These are phyloP conservation scores for Podiceps cristatus DNA, from an alignment of 2,113 vertebrate species.

Conservation along the genomic window DNA sequence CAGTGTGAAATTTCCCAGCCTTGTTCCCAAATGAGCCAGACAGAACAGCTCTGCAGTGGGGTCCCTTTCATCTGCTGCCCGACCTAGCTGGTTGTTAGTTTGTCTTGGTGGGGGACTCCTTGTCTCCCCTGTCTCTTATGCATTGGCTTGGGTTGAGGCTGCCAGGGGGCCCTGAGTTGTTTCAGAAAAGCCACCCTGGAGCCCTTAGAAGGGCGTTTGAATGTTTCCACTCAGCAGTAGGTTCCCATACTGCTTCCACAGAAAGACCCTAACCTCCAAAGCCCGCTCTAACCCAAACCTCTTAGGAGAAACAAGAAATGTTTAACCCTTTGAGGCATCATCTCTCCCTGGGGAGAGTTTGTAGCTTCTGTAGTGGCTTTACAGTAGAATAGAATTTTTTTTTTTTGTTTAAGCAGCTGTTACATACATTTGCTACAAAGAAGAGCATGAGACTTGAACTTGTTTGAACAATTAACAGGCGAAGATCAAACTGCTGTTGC, in stretches of 20 bases:
- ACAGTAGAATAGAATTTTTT: background rate
- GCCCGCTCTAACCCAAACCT: background rate
- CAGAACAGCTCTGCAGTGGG: background rate
- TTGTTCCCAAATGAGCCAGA: background rate
- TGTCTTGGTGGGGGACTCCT: background rate
- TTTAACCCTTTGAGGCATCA: background rate
- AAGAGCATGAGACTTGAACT: background rate
- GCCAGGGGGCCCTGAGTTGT: background rate
- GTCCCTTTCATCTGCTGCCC: background rate
- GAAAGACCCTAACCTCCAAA: background rate
- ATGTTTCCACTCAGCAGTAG: background rate
- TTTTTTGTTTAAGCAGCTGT: background rate
- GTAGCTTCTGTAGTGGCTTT: background rate
- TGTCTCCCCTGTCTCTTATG: fast-evolving
- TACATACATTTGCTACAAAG: background rate
- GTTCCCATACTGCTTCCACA: background rate
- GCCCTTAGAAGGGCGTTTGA: background rate
- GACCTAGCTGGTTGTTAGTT: background rate
- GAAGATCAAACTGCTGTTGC: background rate
- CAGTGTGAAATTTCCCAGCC: background rate
- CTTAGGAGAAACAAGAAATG: background rate
- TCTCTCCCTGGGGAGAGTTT: background rate
- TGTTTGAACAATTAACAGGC: background rate
- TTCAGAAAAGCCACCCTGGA: background rate
- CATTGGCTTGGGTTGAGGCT: background rate